These are phyloP conservation scores for Eonycteris spelaea DNA, from an alignment of 2,113 vertebrate species.

Conservation along the genomic window DNA sequence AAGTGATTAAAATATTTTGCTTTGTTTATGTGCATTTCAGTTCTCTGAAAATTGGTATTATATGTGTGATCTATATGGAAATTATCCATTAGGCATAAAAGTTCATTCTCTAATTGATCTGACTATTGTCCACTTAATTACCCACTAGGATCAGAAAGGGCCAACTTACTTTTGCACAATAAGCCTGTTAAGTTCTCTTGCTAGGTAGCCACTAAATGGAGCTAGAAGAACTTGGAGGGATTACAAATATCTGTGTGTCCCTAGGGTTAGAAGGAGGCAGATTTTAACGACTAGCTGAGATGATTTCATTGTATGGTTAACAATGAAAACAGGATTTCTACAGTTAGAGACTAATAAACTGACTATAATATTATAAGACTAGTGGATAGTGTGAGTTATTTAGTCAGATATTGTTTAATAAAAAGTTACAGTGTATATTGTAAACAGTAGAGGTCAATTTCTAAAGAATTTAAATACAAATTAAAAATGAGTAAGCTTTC, in stretches of 20 bases:
- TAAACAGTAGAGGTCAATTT: constrained; percentile 31
- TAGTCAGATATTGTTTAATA: constrained; percentile 44
- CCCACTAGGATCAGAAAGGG: constrained; percentile 39
- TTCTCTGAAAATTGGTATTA: constrained; percentile 41
- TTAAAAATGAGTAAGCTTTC: constrained; percentile 48
- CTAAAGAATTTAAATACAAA: constrained; percentile 35
- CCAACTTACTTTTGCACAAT: constrained; percentile 37
- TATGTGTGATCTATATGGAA: constrained; percentile 20
- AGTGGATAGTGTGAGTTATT: not conserved
- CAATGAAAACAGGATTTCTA: constrained; percentile 29
- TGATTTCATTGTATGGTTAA: constrained; percentile 44
- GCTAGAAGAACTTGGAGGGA: constrained; percentile 31
- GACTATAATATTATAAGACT: constrained; percentile 20
- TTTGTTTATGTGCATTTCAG: constrained; percentile 48
- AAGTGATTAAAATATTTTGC: constrained; percentile 43
- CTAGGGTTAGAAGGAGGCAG: constrained; percentile 19
- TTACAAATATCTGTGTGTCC: constrained; percentile 43
- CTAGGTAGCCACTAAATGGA: constrained; percentile 47
- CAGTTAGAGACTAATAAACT: constrained; percentile 32
- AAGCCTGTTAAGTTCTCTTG: constrained; percentile 41
- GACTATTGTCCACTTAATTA: constrained; percentile 42
- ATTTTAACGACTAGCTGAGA: constrained; percentile 47
- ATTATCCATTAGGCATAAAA: constrained; percentile 2
- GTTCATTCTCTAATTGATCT: not conserved
- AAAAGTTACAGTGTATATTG: constrained; percentile 16